These are phyloP conservation scores for Entomyzon cyanotis DNA, from an alignment of 2,113 vertebrate species.

Conservation along the genomic window DNA sequence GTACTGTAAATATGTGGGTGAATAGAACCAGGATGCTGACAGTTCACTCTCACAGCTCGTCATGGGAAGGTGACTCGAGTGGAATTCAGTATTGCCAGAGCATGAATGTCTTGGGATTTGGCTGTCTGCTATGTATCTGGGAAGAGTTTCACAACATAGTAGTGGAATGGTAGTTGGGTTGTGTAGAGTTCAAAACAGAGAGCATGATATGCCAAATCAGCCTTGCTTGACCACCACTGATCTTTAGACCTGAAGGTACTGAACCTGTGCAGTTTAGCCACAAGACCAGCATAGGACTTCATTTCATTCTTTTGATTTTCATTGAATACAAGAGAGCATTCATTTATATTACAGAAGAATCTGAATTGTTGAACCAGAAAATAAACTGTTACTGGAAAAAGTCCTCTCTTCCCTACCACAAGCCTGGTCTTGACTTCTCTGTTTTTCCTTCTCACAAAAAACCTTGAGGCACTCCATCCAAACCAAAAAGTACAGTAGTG, in stretches of 20 bases:
- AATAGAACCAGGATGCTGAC: slow-evolving; percentile 39
- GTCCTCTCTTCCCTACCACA: not conserved
- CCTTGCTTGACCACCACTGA: not conserved
- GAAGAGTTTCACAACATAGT: not conserved
- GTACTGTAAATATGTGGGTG: slow-evolving; percentile 66
- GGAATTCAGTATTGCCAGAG: slow-evolving; percentile 29
- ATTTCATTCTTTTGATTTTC: not conserved
- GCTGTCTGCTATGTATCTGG: not conserved
- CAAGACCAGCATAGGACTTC: not conserved
- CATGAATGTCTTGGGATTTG: not conserved
- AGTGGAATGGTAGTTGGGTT: not conserved
- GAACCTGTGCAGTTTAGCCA: not conserved
- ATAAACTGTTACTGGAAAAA: not conserved
- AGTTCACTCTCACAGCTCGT: slow-evolving; percentile 42
- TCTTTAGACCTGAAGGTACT: not conserved
- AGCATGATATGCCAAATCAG: not conserved
- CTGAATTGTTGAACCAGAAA: not conserved
- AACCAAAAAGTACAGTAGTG: not conserved
- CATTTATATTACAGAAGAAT: not conserved
- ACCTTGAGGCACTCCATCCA: not conserved
- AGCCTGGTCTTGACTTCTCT: not conserved
- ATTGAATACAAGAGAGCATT: not conserved
- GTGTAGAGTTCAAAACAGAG: not conserved
- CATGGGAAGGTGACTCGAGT: slow-evolving; percentile 19
- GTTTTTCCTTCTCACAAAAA: not conserved